A percentile compares a stretch with the other conserved stretches of the same genome.
These are phyloP conservation scores for Malacoraja senta DNA, from an alignment of 2,797 vertebrate genomes.

Conservation along the genomic window DNA sequence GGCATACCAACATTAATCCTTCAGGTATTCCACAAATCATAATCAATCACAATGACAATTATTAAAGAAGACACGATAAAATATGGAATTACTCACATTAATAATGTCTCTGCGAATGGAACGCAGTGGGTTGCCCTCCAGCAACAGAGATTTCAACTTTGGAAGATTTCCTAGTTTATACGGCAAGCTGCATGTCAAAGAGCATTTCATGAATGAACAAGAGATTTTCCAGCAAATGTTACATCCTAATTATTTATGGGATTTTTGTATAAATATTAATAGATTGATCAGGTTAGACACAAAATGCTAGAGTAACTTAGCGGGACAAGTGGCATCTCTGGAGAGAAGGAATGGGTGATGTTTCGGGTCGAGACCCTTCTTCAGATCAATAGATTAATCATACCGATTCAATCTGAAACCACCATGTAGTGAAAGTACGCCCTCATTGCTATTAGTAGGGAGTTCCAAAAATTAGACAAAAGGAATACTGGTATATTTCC, in stretches of 20 bases:
- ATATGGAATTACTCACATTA: constrained; percentile 60
- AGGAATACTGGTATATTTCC: too few species aligned
- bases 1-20: too few species aligned
- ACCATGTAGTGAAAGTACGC: too few species aligned
- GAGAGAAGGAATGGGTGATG: too few species aligned
- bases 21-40: too few species aligned
- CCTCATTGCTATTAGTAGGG: too few species aligned
- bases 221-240: background rate
- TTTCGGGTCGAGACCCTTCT: too few species aligned
- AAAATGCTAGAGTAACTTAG: too few species aligned
- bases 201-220: constrained; percentile 39
- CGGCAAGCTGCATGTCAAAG: constrained; percentile 67
- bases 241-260: background rate
- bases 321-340: too few species aligned
- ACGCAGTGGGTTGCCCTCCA: constrained; percentile 89
- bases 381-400: background rate
- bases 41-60: too few species aligned
- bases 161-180: constrained; percentile 73
- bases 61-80: background rate
- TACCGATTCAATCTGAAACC: too few species aligned
- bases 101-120: constrained; percentile 82
- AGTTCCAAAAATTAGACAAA: too few species aligned
- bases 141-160: constrained; percentile 72
- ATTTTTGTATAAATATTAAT: background rate
- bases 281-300: background rate